Conservation (phyloP, 2,888 invertebrate species). For the Nephrotoma appendiculata region DNA sequence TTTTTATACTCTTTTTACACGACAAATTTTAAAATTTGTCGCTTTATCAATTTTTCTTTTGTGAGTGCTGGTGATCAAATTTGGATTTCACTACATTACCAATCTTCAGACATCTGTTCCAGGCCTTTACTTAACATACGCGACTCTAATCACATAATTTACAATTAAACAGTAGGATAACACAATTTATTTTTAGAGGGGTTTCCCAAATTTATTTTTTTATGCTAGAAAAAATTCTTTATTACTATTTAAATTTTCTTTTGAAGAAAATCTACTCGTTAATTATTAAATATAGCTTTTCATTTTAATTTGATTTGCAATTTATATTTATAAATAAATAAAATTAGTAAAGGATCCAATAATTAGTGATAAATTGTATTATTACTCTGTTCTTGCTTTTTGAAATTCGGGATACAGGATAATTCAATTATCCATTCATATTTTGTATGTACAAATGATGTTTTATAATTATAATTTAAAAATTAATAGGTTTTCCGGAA, state of each 20-base stretch:
- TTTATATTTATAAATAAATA: background rate
- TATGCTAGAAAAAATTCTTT: background rate
- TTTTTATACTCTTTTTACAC: no score
- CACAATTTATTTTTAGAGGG: background rate
- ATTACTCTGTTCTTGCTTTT: background rate
- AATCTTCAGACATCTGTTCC: no score
- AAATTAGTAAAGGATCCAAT: background rate
- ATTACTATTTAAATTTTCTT: background rate
- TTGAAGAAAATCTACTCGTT: background rate
- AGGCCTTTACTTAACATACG: no score
- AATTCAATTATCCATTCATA: background rate
- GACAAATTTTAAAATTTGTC: no score
- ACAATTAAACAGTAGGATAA: background rate
- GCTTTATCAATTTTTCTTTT: no score
- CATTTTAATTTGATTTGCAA: background rate
- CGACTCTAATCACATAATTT: no score
- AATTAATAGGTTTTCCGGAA: slow-evolving; percentile 95
- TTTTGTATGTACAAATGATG: background rate
- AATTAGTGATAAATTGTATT: background rate
- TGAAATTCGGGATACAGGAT: background rate
- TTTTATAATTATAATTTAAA: slow-evolving; percentile 35
- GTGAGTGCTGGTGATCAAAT: no score
- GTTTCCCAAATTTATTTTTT: background rate
- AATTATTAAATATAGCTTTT: background rate
- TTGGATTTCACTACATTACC: no score